Evolutionary conservation across 2,888 invertebrate species (phyloP).

Genomic region (Sipha maydis): DNA sequence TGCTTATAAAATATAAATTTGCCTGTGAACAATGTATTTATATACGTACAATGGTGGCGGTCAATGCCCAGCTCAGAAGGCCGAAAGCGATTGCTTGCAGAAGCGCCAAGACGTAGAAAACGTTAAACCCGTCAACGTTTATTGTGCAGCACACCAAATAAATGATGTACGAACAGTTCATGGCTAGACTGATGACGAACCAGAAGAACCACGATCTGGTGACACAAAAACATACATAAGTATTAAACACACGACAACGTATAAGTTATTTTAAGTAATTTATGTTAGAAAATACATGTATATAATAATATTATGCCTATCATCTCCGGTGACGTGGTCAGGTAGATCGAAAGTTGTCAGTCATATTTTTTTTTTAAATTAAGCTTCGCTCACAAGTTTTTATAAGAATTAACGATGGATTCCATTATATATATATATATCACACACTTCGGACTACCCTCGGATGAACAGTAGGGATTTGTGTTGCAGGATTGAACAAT

Average conservation of each 20-base stretch:
- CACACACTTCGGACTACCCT: too few species aligned
- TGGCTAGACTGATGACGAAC: conserved; percentile 87
- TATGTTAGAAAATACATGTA: neutral
- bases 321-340: neutral
- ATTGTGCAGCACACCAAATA: conserved; percentile 89
- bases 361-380: too few species aligned
- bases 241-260: neutral
- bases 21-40: neutral
- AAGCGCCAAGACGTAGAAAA: conserved; percentile 85
- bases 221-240: neutral
- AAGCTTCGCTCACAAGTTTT: too few species aligned
- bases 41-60: conserved; percentile 83
- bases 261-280: neutral
- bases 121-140: conserved; percentile 84
- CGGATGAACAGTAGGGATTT: too few species aligned
- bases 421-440: too few species aligned
- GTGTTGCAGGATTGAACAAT: neutral
- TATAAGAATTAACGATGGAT: too few species aligned
- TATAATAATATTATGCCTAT: too few species aligned
- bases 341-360: neutral
- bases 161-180: conserved; percentile 87
- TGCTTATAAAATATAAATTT: neutral
- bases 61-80: conserved; percentile 86
- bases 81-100: conserved; percentile 86
- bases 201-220: conserved; percentile 89